Evolutionary conservation across 2,113 vertebrate genomes (phyloP).

Genomic region (Regulus satrapa): DNA sequence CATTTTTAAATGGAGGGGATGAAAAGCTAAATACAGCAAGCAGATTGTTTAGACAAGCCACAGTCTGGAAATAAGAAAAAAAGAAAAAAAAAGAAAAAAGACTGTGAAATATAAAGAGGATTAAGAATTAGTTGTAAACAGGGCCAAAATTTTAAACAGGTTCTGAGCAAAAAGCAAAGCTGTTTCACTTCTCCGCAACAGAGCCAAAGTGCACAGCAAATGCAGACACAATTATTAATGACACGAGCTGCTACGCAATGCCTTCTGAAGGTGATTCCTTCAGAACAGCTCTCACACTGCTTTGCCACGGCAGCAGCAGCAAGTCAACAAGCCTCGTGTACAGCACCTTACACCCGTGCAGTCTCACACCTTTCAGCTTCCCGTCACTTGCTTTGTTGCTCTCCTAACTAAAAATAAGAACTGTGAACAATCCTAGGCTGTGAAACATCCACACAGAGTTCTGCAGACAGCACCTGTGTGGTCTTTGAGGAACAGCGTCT

Average conservation of each 20-base stretch:
- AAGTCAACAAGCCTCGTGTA: background rate
- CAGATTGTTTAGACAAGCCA: constrained; percentile 44
- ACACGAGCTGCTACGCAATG: background rate
- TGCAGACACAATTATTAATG: background rate
- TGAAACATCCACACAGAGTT: background rate
- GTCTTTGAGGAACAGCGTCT: no score
- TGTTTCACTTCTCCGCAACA: background rate
- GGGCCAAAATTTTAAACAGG: background rate
- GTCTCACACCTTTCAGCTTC: background rate
- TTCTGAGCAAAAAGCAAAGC: background rate
- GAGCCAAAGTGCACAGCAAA: background rate
- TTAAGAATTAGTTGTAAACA: background rate
- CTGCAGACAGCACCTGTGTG: background rate
- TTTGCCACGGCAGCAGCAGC: background rate
- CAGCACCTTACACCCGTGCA: background rate
- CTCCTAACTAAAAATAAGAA: background rate
- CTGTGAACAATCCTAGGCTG: background rate
- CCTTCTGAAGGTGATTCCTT: background rate
- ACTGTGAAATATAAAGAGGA: background rate
- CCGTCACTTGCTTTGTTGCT: background rate
- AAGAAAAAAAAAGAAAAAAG: background rate
- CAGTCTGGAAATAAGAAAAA: background rate
- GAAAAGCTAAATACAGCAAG: background rate
- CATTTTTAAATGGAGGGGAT: constrained; percentile 11
- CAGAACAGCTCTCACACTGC: background rate